A percentile compares a stretch with the other conserved stretches of the same genome.
phyloP scores from a whole-genome alignment of 1,140 invertebrate species.

The Campodea augens region DNA sequence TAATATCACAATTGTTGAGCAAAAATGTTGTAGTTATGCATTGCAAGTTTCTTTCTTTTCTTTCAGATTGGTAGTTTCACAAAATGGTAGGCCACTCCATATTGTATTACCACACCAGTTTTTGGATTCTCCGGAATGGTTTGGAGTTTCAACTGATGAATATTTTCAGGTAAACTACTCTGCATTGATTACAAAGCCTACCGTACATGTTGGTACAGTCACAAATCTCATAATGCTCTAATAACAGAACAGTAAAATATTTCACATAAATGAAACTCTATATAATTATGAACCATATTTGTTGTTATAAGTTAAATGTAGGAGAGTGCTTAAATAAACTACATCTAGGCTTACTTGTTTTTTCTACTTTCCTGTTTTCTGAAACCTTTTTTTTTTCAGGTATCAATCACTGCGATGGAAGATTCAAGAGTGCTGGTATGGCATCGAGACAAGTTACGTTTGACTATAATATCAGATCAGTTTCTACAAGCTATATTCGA shows the following conservation, averaged over 20 bases:
- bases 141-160: constrained; percentile 71
- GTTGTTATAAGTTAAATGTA: neutral
- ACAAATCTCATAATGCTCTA: too few relatives aligned
- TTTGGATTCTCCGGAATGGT: constrained; percentile 83
- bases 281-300: neutral
- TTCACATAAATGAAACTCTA: neutral
- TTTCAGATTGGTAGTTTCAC: constrained; percentile 74
- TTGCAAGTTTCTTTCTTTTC: too few relatives aligned
- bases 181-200: neutral
- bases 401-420: constrained; percentile 73
- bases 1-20: too few relatives aligned
- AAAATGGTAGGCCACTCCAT: constrained; percentile 65
- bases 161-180: constrained; percentile 51
- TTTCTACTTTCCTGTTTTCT: neutral
- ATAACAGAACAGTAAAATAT: too few relatives aligned
- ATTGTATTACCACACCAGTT: constrained; percentile 78
- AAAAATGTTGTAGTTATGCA: too few relatives aligned
- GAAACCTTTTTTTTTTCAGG: constrained; percentile 25
- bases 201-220: too few relatives aligned
- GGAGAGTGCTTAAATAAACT: neutral
- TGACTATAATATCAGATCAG: constrained; percentile 62
- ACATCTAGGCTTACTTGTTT: constrained; percentile 1
- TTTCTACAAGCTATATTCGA: constrained; percentile 71
- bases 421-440: constrained; percentile 67
- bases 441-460: constrained; percentile 64